Evolutionary conservation across 1,140 invertebrate species (phyloP), one percentile per base, ranked within the genome.

Genomic region (Caenorhabditis latens): DNA sequence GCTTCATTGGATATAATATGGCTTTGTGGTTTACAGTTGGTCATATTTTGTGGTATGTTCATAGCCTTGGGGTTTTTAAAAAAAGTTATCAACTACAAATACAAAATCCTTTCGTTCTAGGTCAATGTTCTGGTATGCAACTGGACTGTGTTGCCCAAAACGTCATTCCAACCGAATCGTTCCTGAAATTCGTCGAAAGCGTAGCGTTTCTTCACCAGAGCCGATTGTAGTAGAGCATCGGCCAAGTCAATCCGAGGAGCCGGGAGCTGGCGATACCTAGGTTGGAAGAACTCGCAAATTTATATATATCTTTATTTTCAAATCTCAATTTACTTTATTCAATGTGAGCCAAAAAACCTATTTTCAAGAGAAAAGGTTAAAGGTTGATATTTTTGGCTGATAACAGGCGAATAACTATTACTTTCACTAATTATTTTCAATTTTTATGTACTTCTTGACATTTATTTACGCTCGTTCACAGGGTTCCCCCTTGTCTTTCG

Each of bases 1-100:
- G 87, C 63, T 89, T 89, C 43, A 85, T 89, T 46, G 88, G 88
- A 13, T 89, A 89, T 48, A 89, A 89, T 75, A 53, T 86, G 42
- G 86, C 88, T 24, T 61, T 89, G 4, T 89, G 88, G 88, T 89
- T 89, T 71, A 67, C 79, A 48, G 63, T 89, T 43, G 88, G 88
- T 0, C 84, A 86, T 67, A 88, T 88, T 71, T 40, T 89, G 21
- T 89, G 88, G 88, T 89, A 75, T 4, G 48, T 32, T 32, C 32
- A 32, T 32, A 32, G 2, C 32, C 32, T 32, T 32, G 32, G 32
- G 32, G 32, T 32, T 32, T 32, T 32, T 32, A 0, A 32, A 32
- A n/a, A 32, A 32, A 32, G 32, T 32, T 32, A 32, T 32, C 32
- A 32, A 32, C 2, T 32, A 32, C 32, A 32, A 32, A 40, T 4